Evolutionary conservation across 2,797 vertebrate species (phyloP).

Genomic region (Sebastes flavidus): DNA sequence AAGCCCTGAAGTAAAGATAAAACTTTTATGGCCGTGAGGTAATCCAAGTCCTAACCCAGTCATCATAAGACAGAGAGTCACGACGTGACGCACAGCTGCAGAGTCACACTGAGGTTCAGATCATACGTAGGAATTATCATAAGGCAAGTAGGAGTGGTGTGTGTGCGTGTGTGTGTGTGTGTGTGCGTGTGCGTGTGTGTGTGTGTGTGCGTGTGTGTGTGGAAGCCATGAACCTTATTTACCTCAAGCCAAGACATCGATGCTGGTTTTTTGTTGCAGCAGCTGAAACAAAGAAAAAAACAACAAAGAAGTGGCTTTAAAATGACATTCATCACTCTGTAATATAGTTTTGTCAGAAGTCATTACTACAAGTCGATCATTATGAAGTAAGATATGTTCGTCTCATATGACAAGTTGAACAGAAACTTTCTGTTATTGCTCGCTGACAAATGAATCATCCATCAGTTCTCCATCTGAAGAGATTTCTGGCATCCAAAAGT

Average conservation of each 20-base stretch:
- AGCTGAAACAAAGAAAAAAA: conserved; percentile 40
- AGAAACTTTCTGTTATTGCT: neutral
- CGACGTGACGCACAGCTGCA: neutral
- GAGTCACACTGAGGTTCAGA: conserved; percentile 3
- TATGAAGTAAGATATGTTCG: neutral
- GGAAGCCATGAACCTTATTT: conserved; percentile 33
- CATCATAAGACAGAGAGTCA: neutral
- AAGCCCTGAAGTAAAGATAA: conserved; percentile 22
- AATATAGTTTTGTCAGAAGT: neutral
- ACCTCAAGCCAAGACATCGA: conserved; percentile 79
- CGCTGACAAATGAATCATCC: neutral
- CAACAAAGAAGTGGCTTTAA: conserved; percentile 22
- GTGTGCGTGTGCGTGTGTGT: neutral
- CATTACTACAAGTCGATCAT: neutral
- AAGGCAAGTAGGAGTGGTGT: neutral
- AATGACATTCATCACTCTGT: neutral
- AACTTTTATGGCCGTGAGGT: neutral
- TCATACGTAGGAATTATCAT: conserved; percentile 13
- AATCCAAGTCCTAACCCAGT: conserved; percentile 3
- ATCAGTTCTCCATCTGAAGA: neutral
- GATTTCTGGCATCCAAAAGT: neutral
- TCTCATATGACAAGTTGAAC: neutral
- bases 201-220: conserved; percentile 1
- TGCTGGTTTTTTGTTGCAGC: conserved; percentile 46
- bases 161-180: conserved; percentile 1